Evolutionary conservation across 2,797 vertebrate species (phyloP), one percentile per base, ranked within the genome.

Genomic region (Schizopygopsis pylzovi): DNA sequence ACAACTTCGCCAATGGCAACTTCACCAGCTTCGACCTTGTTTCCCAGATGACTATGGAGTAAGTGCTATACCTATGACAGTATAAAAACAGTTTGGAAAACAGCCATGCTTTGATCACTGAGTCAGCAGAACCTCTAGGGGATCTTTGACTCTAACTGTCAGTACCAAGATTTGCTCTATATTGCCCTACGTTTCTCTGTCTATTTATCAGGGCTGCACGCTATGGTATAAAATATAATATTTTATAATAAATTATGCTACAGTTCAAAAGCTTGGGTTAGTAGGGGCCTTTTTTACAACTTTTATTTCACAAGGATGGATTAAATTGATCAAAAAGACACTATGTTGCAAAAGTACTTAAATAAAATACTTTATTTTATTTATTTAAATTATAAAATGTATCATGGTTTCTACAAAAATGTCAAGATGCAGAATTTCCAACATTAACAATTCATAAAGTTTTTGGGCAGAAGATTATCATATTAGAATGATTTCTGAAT

Each of bases 1-100:
- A 99, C 93, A 99, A 95, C 92, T 99, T 99, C 22, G 94, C 97
- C 96, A 97, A 87, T 10, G 96, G 96, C 0, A 97, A 98, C 91
- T 98, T 98, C 91, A 94, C 96, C 82, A 97, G 96, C 89, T 99
- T 99, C 83, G 98, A 99, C 1, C 93, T 97, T n/a, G 98, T 99
- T 86, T 99, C 98, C 56, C 98, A 99, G 94, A 99, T 99, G 98
- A 98, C 97, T 85, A 98, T 99, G 97, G 98, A 99, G 98, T 99
- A 96, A 99, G 98, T 95, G 49, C 6, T 77, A 54, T 28, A 70
- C 22, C 79, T 28, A 76, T 15, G 37, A 78, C 11, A 68, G 28
- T 28, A 28, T 28, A 28, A 78, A 33, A 59, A 20, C 56, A 75
- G 52, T 41, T 39, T 79, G 75, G 79, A 79, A 80, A 81, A 72